Evolutionary conservation across 2,888 invertebrate genomes (phyloP).

Genomic region (Oscheius sp.): DNA sequence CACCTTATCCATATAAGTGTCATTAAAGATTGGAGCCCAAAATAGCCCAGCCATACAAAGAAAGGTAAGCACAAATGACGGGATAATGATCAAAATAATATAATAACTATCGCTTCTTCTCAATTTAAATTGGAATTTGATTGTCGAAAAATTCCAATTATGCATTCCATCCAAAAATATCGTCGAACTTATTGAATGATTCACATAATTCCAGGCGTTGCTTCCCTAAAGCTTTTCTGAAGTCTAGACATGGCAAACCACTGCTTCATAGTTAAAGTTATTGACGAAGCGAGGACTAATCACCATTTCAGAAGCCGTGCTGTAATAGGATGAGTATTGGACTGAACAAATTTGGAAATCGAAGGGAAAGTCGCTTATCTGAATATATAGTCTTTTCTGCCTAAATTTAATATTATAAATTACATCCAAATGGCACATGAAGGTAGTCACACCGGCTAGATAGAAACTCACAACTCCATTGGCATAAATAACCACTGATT

Average conservation of each 20-base stretch:
- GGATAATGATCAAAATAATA: conserved; percentile 18
- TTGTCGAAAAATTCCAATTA: conserved; percentile 1
- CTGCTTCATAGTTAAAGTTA: background rate
- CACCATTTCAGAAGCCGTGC: background rate
- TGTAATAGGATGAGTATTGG: background rate
- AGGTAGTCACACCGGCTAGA: background rate
- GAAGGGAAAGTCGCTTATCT: conserved; percentile 16
- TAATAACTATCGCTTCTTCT: conserved; percentile 8
- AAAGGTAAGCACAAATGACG: conserved; percentile 17
- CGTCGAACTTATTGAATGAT: background rate
- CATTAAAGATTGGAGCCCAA: conserved; percentile 14
- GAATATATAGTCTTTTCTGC: background rate
- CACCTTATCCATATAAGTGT: conserved; percentile 20
- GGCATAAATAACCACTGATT: background rate
- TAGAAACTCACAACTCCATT: background rate
- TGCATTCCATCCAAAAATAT: background rate
- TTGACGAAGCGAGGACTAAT: background rate
- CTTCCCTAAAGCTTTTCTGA: background rate
- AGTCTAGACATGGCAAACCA: background rate
- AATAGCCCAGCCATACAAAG: conserved; percentile 18
- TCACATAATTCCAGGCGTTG: background rate
- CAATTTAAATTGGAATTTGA: background rate
- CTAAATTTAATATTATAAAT: background rate
- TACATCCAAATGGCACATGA: conserved; percentile 5
- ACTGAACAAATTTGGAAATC: conserved; percentile 2